Evolutionary conservation across 2,113 vertebrate species (phyloP), one percentile per base, ranked within the genome.

Genomic region (Butorides virescens): DNA sequence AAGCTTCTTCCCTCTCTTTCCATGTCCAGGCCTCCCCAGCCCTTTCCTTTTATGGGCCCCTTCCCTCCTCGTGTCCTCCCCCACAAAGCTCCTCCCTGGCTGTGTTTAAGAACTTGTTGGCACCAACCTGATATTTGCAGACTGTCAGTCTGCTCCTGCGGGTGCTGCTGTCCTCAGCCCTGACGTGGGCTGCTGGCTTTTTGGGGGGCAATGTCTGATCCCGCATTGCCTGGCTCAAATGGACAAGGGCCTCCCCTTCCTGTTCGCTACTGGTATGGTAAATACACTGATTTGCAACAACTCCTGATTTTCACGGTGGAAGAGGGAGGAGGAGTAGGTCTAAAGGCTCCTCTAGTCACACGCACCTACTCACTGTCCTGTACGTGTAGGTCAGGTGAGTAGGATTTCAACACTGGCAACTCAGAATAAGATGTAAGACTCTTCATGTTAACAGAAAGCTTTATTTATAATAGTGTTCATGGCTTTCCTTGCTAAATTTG

Each of bases 141-240:
- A 7, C 6, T 36, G 27, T 44, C 13, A 11, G 10, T 75, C 32
- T 71, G 55, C 46, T 81, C 20, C 1, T 1, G 0, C 1, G 1
- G 39, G 12, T 68, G 61, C 36, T 72, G 32, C 49, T 32, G 26
- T 85, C 47, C 4, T 3, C 82, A 39, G 34, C 62, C 49, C 36
- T 34, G 3, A 17, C 0, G 2, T 0, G 2, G 62, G 30, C 53
- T 56, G 30, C 27, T 34, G n/a, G 27, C 50, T 78, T 86, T 56
- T 21, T 7, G 5, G 52, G 20, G 36, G 7, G 11, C 53, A 53
- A 4, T 18, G 18, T 30, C 68, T 63, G 44, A 65, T 61, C 58
- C 44, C 49, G 34, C 44, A n/a, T 18, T 37, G 46, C 30, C 30
- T 92, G 78, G 22, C 23, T 84, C 13, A 37, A 21, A 56, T 0